phyloP scores from a whole-genome alignment of 2,888 invertebrate species.

The Patella ulyssiponensis region DNA sequence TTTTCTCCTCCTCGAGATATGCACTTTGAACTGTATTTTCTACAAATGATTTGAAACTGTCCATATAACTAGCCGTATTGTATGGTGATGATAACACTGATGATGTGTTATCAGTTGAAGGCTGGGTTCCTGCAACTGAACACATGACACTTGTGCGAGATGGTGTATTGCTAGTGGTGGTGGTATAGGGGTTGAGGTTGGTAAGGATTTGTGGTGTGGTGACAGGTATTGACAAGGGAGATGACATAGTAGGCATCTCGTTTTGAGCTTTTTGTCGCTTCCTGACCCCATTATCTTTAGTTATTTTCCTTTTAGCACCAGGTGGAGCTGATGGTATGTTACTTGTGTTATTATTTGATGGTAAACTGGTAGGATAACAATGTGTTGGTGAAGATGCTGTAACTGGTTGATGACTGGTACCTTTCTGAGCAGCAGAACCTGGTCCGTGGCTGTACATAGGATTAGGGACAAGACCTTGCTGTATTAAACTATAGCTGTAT shows the following conservation, averaged over 20 bases:
- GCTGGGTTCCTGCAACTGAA: slow-evolving; percentile 41
- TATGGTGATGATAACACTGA: slow-evolving; percentile 74
- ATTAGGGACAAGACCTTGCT: slow-evolving; percentile 72
- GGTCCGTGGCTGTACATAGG: slow-evolving; percentile 74
- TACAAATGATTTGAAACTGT: slow-evolving; percentile 70
- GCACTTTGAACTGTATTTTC: slow-evolving; percentile 69
- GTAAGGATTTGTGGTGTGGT: slow-evolving; percentile 63
- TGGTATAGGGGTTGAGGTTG: slow-evolving; percentile 62
- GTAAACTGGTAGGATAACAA: slow-evolving; percentile 34
- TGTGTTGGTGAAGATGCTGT: slow-evolving; percentile 37
- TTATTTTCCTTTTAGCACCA: slow-evolving; percentile 46
- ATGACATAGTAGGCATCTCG: slow-evolving; percentile 9
- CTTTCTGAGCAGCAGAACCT: slow-evolving; percentile 22
- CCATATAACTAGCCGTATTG: slow-evolving; percentile 57
- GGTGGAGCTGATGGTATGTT: slow-evolving; percentile 35
- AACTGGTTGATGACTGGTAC: slow-evolving; percentile 39
- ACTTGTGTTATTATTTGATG: slow-evolving; percentile 54
- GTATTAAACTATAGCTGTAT: slow-evolving; percentile 66
- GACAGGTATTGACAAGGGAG: slow-evolving; percentile 51
- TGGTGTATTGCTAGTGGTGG: slow-evolving; percentile 43
- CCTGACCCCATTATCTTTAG: slow-evolving; percentile 51
- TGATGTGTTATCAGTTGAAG: slow-evolving; percentile 55
- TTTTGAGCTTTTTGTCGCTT: slow-evolving; percentile 38
- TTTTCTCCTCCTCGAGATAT: slow-evolving; percentile 63
- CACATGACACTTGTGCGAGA: slow-evolving; percentile 39